phyloP scores from a whole-genome alignment of 1,140 invertebrate species.

The Drosophila ficusphila region DNA sequence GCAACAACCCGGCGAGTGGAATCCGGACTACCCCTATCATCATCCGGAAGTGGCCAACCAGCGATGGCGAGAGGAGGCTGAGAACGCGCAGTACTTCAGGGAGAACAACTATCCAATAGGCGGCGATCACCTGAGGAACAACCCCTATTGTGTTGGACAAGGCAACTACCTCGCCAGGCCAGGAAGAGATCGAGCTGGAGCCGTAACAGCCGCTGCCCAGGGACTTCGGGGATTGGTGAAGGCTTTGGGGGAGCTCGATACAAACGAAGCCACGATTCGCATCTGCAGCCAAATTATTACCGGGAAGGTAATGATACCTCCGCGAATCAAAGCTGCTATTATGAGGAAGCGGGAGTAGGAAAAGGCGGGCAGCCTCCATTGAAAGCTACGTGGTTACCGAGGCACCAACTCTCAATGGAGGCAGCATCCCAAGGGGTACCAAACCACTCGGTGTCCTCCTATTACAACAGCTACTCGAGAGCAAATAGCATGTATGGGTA shows the following conservation, averaged over 20 bases:
- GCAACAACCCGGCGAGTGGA: not conserved
- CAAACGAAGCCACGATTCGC: not conserved
- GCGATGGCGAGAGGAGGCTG: not conserved
- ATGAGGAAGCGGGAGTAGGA: not conserved
- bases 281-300: not conserved
- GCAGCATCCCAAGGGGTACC: not conserved
- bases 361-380: too few species aligned
- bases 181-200: not conserved
- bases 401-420: not conserved
- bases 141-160: not conserved
- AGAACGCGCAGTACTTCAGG: not conserved
- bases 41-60: not conserved
- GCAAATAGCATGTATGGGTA: not conserved
- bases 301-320: not conserved
- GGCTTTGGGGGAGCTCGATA: constrained; percentile 9
- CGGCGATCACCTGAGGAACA: not conserved
- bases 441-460: not conserved
- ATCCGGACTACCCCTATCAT: not conserved
- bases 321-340: not conserved
- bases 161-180: not conserved
- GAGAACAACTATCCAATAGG: not conserved
- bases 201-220: constrained; percentile 13
- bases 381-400: not conserved
- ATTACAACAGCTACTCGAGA: not conserved
- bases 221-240: constrained; percentile 13